These are phyloP conservation scores for Oxyura jamaicensis DNA, from an alignment of 2,113 vertebrate genomes.

Conservation along the genomic window DNA sequence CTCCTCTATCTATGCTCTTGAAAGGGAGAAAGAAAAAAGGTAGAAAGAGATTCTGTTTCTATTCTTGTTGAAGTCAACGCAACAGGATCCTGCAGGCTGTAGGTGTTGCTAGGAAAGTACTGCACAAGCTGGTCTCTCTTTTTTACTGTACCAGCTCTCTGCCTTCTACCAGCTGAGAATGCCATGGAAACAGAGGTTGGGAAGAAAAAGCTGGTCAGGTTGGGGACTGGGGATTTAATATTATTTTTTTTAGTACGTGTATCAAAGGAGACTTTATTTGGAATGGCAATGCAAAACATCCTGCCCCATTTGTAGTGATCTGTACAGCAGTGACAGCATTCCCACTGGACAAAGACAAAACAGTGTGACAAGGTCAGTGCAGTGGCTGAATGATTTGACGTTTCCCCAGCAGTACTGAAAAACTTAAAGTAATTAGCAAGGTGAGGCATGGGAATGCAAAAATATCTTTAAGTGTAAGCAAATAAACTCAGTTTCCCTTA, in stretches of 20 bases:
- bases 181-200: constrained; percentile 56
- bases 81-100: constrained; percentile 18
- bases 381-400: background rate
- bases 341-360: background rate
- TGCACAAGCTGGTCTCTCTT: constrained; percentile 38
- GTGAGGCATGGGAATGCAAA: background rate
- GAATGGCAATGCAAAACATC: constrained; percentile 9
- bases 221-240: background rate
- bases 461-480: background rate
- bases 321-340: background rate
- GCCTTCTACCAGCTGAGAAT: constrained; percentile 50
- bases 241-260: constrained; percentile 22
- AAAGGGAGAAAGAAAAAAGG: constrained; percentile 33
- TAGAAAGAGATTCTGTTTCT: constrained; percentile 42
- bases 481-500: background rate
- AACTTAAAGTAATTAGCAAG: background rate
- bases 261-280: constrained; percentile 50
- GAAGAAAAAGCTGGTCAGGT: constrained; percentile 47
- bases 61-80: constrained; percentile 45
- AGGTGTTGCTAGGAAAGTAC: constrained; percentile 60
- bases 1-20: constrained; percentile 1
- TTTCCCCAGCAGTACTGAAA: background rate
- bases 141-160: constrained; percentile 25
- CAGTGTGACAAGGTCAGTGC: background rate
- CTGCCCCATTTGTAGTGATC: constrained; percentile 7